Base-by-base conservation (phyloP, 2,113 vertebrate species). In the Strix aluco region DNA sequence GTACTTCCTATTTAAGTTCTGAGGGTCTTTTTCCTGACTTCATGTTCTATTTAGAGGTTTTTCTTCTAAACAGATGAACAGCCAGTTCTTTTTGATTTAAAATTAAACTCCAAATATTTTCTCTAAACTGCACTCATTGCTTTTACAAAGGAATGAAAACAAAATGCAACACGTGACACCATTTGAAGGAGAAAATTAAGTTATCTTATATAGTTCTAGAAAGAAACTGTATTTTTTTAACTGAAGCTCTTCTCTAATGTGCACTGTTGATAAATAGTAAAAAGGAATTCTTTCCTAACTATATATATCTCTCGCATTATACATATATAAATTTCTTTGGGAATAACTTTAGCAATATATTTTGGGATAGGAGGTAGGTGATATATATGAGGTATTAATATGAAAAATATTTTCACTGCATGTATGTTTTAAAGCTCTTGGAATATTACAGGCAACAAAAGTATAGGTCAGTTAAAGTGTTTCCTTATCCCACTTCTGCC, bases 271-370 rank as follows among this genome's bases (percentile, higher is more conserved):
- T 94, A 96, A 97, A 95, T 46, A 93, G 83, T 65, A 85, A 82
- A 96, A 96, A 81, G 58, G 79, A 95, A 88, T 95, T 93, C 72
- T 96, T 81, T 94, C 81, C 81, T 91, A 97, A 97, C 77, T 94
- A 91, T 88, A 55, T 87, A 86, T 96, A 79, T 97, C 49, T 96
- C 88, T 94, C 52, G 9, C 77, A 95, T 90, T 96, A 84, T 90
- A 96, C 93, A 91, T 94, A 95, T 93, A 96, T 88, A 82, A 97
- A 89, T 78, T 94, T 94, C 69, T 92, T 71, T 92, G 90, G 96
- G 96, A 96, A 91, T 94, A 96, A 95, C 80, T 96, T 96, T 38
- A 96, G 92, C 69, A 96, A 92, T 96, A 94, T 95, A 96, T 85
- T 62, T 86, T 91, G 67, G 96, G 81, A 90, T 94, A 89, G 93